Evolutionary conservation across 2,113 vertebrate genomes (phyloP), one percentile per base, ranked within the genome.

Genomic region (Phaethon lepturus): DNA sequence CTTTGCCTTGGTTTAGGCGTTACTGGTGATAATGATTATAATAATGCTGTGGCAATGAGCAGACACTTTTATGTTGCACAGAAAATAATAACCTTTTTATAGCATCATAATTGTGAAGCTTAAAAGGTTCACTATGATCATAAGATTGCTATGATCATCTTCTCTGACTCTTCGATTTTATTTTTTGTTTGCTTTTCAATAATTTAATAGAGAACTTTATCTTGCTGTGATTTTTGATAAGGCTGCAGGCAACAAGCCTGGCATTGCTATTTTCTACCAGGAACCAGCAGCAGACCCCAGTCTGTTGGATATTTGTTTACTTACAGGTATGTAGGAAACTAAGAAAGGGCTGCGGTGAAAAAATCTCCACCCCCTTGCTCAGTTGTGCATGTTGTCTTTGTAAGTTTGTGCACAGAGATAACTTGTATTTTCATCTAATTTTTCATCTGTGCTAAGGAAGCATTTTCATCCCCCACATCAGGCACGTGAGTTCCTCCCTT

Each of bases 201-300:
- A 0, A 35, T 78, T 90, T 87, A 89, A 68, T 40, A 78, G 24
- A 71, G 13, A 71, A 50, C 50, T 87, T 18, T 52, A 50, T 80
- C 50, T 78, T 77, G 22, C 47, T 91, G 20, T 82, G 49, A 76
- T 80, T 90, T 68, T 90, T 90, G 22, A 49, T 53, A 78, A 93
- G 52, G 29, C 73, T 81, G 29, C 56, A 44, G 71, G 49, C 44
- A 87, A 78, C 12, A 60, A 67, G 45, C 23, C 35, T 79, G 35
- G 16, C 44, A 63, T 62, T 63, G 38, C 11, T 71, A 45, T 80
- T 86, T 91, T 42, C 31, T 83, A 11, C 50, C 63, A 74, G 52
- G 25, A 85, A 75, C 10, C 4, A 17, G 50, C 62, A 84, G 66
- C 81, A 68, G 19, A 74, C 26, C 11, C 2, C 25, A 22, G 19